Evolutionary conservation across 2,888 invertebrate genomes (phyloP), one percentile per base, ranked within the genome.

Genomic region (Drosophila parthenogenetica): DNA sequence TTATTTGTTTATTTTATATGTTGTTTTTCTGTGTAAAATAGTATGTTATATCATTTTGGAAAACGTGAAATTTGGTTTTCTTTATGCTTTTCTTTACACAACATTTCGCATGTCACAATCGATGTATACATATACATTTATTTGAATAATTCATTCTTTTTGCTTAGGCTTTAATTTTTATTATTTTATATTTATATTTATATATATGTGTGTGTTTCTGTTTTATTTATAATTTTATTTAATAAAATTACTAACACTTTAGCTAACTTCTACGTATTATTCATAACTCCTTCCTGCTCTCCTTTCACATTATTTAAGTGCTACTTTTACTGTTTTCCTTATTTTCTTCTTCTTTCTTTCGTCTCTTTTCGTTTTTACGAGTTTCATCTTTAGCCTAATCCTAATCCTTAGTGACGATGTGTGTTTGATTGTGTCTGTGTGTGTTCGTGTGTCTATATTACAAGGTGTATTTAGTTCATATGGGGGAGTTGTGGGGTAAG

Each of bases 191-290:
- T 62, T 57, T 63, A 37, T 64, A 39, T 57, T 14, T 62, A 43
- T 61, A 29, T 62, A 39, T 73, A 67, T 63, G 68, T 76, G 71
- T 66, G n/a, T n/a, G n/a, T 77, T 70, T 73, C 39, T 64, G 48
- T 69, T 62, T 69, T 67, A 53, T 65, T 54, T 81, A 79, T 89
- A 87, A 89, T 90, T 89, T 89, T 90, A 89, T 90, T 90, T 84
- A 90, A 89, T 90, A 90, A 90, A 90, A 90, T 90, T 90, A 89
- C 89, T 91, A 91, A 90, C 90, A 90, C 84, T 85, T 83, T 88
- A 84, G 81, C 84, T 81, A 87, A 73, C 76, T 77, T 72, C 87
- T 85, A 89, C 84, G 61, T 63, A 78, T 81, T 73, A 72, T 79
- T 79, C 72, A 79, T 77, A 64, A 72, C 72, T 79, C 59, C 54